These are phyloP conservation scores for Paramisgurnus dabryanus DNA, from an alignment of 2,113 vertebrate genomes.

Conservation along the genomic window DNA sequence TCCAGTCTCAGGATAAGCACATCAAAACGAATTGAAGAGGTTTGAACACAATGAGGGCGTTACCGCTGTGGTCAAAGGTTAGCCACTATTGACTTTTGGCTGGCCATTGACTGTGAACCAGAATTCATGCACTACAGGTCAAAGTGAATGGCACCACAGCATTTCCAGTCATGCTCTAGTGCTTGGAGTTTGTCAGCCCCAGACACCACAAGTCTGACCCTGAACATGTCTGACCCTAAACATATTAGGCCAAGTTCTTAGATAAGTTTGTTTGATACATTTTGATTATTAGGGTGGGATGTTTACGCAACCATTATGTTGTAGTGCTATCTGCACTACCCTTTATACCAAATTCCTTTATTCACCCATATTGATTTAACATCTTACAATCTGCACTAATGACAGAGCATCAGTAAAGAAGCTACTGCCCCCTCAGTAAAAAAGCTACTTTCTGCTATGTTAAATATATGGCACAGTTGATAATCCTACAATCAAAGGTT, in stretches of 20 bases:
- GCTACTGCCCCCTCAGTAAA: too few species aligned
- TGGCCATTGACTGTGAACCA: constrained; percentile 42
- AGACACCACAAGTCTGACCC: constrained; percentile 34
- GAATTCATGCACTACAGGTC: constrained; percentile 53
- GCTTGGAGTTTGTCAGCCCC: constrained; percentile 26
- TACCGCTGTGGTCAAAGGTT: constrained; percentile 36
- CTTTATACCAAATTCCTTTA: too few species aligned
- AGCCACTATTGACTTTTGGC: constrained; percentile 28
- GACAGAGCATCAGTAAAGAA: too few species aligned
- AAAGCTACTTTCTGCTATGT: too few species aligned
- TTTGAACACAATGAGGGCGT: constrained; percentile 33
- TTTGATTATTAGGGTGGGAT: too few species aligned
- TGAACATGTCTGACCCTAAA: constrained; percentile 15
- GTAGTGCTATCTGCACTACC: background rate
- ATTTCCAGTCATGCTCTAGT: constrained; percentile 41
- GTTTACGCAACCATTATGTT: background rate
- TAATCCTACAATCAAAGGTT: background rate
- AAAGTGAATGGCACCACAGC: constrained; percentile 52
- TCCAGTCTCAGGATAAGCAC: background rate
- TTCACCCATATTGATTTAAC: too few species aligned
- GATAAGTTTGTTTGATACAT: background rate
- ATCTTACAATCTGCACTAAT: too few species aligned
- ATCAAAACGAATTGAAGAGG: background rate
- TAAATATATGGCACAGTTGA: too few species aligned
- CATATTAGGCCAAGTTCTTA: constrained; percentile 40